Conservation (phyloP, 2,888 invertebrate genomes). For the Papilio elwesi region DNA sequence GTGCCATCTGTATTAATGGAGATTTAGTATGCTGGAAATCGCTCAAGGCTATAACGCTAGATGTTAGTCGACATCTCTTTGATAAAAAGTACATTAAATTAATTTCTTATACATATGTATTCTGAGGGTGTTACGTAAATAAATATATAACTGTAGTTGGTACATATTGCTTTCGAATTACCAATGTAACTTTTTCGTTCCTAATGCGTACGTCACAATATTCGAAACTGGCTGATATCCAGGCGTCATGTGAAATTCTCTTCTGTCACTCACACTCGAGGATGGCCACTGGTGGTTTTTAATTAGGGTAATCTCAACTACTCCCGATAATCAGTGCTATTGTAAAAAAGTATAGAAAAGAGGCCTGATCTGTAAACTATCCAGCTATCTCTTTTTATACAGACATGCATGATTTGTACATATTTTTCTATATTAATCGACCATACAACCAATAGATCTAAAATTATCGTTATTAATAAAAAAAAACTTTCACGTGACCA, state of each 20-base stretch:
- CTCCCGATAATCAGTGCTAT: no score
- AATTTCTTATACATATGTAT: background rate
- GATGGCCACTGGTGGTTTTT: no score
- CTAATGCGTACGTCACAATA: no score
- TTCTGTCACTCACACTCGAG: no score
- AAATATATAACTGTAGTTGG: no score
- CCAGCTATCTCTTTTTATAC: background rate
- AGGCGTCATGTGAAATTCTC: no score
- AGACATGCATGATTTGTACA: background rate
- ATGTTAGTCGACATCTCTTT: background rate
- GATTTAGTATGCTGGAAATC: background rate
- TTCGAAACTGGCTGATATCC: no score
- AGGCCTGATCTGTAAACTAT: no score
- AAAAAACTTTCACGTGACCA: slow-evolving; percentile 29
- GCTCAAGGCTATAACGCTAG: background rate
- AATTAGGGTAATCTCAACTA: background rate
- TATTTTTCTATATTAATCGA: background rate
- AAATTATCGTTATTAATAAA: background rate
- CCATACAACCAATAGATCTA: background rate
- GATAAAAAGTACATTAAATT: background rate
- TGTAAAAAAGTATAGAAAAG: background rate
- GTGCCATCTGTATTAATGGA: slow-evolving; percentile 29
- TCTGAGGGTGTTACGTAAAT: no score
- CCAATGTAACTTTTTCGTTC: no score
- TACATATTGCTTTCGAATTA: no score